Conservation (phyloP, 2,113 vertebrate genomes). For the Upupa epops region DNA sequence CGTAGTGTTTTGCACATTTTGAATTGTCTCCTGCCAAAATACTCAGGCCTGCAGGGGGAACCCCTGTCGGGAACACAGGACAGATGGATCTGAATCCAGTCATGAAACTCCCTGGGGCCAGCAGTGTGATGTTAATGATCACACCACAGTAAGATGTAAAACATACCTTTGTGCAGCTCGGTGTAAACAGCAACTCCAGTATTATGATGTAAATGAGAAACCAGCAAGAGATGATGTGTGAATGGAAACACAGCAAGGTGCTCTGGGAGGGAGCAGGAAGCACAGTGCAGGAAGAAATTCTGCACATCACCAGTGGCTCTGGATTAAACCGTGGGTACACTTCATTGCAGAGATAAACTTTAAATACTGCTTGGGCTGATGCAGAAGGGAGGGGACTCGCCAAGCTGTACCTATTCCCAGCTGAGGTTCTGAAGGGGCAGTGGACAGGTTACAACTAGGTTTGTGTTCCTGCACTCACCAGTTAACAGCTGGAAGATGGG, state of each 20-base stretch:
- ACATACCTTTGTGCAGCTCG: conserved; percentile 66
- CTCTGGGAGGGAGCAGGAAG: conserved; percentile 8
- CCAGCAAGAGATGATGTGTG: conserved; percentile 62
- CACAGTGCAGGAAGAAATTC: conserved; percentile 14
- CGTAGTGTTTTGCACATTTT: conserved; percentile 49
- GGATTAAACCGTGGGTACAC: background rate
- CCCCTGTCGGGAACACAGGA: conserved; percentile 62
- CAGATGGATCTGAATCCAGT: conserved; percentile 70
- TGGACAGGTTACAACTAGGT: background rate
- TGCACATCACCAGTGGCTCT: background rate
- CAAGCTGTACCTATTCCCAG: background rate
- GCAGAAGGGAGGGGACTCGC: background rate
- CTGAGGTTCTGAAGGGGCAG: background rate
- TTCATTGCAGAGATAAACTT: background rate
- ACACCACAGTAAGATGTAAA: conserved; percentile 60
- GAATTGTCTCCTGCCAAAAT: conserved; percentile 64
- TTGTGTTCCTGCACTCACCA: background rate
- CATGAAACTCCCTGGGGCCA: conserved; percentile 65
- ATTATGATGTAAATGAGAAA: conserved; percentile 75
- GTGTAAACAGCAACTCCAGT: conserved; percentile 63
- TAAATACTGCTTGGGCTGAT: background rate
- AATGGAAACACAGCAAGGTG: conserved; percentile 69
- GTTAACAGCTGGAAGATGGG: background rate
- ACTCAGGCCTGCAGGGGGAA: conserved; percentile 59
- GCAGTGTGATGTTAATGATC: conserved; percentile 71